Conservation (phyloP, 1,140 invertebrate genomes). For the Reticulitermes speratus region DNA sequence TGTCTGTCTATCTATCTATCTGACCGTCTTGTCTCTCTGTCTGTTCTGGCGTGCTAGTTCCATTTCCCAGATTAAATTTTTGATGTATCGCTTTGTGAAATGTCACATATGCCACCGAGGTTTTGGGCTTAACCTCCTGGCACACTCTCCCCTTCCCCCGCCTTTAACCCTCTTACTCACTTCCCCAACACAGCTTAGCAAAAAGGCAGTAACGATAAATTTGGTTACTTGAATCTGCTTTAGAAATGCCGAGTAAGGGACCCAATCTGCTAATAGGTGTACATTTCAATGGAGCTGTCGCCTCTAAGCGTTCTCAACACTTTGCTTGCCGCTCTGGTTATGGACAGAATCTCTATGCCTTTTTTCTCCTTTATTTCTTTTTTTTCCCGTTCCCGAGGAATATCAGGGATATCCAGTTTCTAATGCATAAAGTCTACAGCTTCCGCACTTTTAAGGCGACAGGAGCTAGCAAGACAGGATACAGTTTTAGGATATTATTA, state of each 20-base stretch:
- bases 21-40: neutral
- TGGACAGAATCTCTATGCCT: neutral
- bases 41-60: neutral
- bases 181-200: neutral
- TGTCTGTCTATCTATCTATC: neutral
- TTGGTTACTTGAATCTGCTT: conserved; percentile 23
- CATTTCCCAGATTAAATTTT: conserved; percentile 29
- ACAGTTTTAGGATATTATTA: too few relatives aligned
- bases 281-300: neutral
- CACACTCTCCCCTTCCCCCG: neutral
- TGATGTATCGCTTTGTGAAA: conserved; percentile 29
- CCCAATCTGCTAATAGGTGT: conserved; percentile 26
- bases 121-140: conserved; percentile 25
- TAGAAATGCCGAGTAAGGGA: conserved; percentile 3
- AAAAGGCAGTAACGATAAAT: conserved; percentile 22
- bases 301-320: neutral
- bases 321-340: neutral
- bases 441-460: too few relatives aligned
- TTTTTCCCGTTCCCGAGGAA: neutral
- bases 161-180: neutral
- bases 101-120: conserved; percentile 28
- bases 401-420: neutral
- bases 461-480: too few relatives aligned
- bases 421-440: too few relatives aligned
- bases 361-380: neutral